Evolutionary conservation across 2,113 vertebrate genomes (phyloP).

Genomic region (Hypanus sabinus): DNA sequence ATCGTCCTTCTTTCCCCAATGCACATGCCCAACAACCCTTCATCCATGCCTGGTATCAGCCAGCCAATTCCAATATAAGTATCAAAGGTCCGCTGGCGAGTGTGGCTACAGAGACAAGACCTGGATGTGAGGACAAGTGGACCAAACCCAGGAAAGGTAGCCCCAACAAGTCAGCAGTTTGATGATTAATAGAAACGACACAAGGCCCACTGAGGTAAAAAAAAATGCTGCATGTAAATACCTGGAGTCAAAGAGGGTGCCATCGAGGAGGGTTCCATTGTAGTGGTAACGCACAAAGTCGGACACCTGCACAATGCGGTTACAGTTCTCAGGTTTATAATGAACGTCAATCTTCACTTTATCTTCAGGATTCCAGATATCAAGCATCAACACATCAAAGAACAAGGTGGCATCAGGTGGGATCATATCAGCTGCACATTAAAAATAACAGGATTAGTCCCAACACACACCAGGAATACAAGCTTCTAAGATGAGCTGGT

Average conservation of each 20-base stretch:
- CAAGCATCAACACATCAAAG: constrained; percentile 86
- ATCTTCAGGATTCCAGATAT: constrained; percentile 86
- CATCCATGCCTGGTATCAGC: constrained; percentile 96
- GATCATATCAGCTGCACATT: constrained; percentile 71
- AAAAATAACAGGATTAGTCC: constrained; percentile 24
- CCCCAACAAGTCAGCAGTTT: not conserved
- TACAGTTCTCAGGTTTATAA: constrained; percentile 68
- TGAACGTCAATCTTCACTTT: constrained; percentile 78
- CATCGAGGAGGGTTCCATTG: constrained; percentile 88
- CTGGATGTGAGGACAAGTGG: constrained; percentile 10
- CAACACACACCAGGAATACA: not conserved
- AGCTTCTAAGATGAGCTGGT: no score
- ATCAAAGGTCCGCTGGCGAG: constrained; percentile 87
- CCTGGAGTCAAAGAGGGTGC: constrained; percentile 97
- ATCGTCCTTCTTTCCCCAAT: constrained; percentile 85
- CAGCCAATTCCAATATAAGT: constrained; percentile 96
- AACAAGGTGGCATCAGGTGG: constrained; percentile 82
- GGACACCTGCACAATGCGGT: constrained; percentile 79
- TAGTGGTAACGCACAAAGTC: constrained; percentile 95
- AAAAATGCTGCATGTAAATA: constrained; percentile 43
- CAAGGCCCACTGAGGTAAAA: not conserved
- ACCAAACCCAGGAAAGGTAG: not conserved
- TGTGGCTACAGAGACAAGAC: constrained; percentile 65
- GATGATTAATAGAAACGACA: not conserved
- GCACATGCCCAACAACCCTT: constrained; percentile 92